Evolutionary conservation across 1,140 invertebrate genomes (phyloP), one percentile per base, ranked within the genome.

Genomic region (Bombus haemorrhoidalis): DNA sequence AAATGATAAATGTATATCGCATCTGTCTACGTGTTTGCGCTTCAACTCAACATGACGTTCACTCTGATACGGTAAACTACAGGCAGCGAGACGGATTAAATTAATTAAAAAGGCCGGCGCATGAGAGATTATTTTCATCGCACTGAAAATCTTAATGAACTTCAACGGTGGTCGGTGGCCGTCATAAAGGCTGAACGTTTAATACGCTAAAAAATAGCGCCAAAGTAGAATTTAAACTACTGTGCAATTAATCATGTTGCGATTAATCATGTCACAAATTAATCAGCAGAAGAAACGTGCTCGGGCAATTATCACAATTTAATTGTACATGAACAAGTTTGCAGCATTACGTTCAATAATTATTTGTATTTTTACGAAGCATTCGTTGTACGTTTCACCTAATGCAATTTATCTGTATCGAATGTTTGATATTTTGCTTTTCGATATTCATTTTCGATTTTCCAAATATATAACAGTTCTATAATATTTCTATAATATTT

Each of bases 61-160:
- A 18, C 77, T 13, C 22, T 25, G 62, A 28, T 68, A 68, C 28
- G 41, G 77, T 47, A 53, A 79, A 66, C 39, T 64, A 28, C 32
- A 66, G 22, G 43, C 77, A 79, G 77, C 34, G 62, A 68, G 62
- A 37, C 77, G 77, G 77, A 79, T 79, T 43, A 68, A 79, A 68
- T 79, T 68, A 79, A 79, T 79, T 79, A 79, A 79, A 79, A 68
- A 68, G 62, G 22, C n/a, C 37, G 41, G 32, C 62, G 77, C 64
- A 47, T 47, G 77, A 34, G 32, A 68, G 62, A 68, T 79, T 68
- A 68, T 68, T 79, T 79, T 47, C 77, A 79, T 79, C 77, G 39
- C n/a, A 6, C 2, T 79, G 62, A 79, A 79, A 79, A 43, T 66
- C 62, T 79, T 66, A 79, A 66, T 79, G 39, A 79, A 79, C 59